Evolutionary conservation across 2,888 invertebrate genomes (phyloP), one percentile per base, ranked within the genome.

Genomic region (Leptarthrus brevirostris): DNA sequence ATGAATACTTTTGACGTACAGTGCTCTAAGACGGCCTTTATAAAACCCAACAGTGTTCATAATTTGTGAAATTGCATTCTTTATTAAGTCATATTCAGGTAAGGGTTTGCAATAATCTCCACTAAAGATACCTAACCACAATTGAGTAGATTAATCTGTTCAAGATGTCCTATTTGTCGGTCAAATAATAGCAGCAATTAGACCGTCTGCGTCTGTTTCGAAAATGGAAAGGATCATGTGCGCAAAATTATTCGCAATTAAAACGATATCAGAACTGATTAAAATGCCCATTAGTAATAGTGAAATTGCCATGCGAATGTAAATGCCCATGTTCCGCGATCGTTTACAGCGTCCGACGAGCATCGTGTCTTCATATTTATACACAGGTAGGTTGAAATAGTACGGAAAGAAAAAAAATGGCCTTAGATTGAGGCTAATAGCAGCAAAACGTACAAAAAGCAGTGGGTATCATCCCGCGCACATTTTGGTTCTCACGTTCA

Each of bases 191-290:
- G 18, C 16, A 12, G 22, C 22, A 61, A 61, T 61, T 40, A 18
- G 36, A 61, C n/a, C n/a, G n/a, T n/a, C 8, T 12, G 16, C 14
- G 61, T 40, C 12, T 40, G 20, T 36, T 34, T 40, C 61, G 8
- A 61, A 61, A 40, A 61, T 61, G 40, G 61, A n/a, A 40, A 24
- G 20, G 75, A 75, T 72, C 75, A 69, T 75, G 73, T 72, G 66
- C 56, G 47, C 47, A 66, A 72, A 75, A 75, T 75, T 73, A 73
- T 73, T 72, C 26, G 56, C 75, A 75, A 75, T 75, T 75, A 75
- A 75, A 75, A 75, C 52, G 75, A 75, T 75, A 75, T 75, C 75
- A 75, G 69, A 75, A 72, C 66, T 75, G 75, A 75, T 75, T 73
- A 75, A 72, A 56, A 56, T 58, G 47, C 24, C 61, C 40, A 72